These are phyloP conservation scores for Pogonomyrmex californicus DNA, from an alignment of 1,140 invertebrate genomes.

Conservation along the genomic window DNA sequence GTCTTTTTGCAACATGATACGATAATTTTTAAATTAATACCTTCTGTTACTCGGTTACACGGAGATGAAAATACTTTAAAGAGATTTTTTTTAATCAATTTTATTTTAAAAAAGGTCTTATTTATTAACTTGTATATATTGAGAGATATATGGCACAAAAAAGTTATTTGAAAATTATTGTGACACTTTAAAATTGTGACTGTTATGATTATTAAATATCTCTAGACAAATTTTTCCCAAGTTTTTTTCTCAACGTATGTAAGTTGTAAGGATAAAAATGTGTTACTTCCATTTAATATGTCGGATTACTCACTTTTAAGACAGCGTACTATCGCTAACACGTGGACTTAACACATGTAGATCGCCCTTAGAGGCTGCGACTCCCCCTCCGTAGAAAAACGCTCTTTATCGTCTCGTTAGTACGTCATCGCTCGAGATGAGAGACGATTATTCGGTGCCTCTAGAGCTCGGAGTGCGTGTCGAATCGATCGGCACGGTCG, in stretches of 20 bases:
- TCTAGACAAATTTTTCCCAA: not conserved
- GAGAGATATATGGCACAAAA: not conserved
- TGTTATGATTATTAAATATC: conserved; percentile 17
- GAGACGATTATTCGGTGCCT: conserved; percentile 70
- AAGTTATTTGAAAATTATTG: not conserved
- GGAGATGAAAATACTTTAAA: not conserved
- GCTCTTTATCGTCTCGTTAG: conserved; percentile 68
- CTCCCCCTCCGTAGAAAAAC: conserved; percentile 11
- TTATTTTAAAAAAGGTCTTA: conserved; percentile 3
- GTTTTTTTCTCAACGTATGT: not conserved
- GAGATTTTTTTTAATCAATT: not conserved
- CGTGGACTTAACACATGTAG: conserved; percentile 24
- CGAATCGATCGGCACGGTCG: conserved; percentile 69
- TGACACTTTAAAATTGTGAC: not conserved
- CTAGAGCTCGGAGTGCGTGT: conserved; percentile 61
- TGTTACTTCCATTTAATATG: not conserved
- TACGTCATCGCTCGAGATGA: conserved; percentile 61
- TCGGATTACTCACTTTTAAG: not conserved
- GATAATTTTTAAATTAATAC: conserved; percentile 14
- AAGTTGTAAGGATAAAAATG: conserved; percentile 3
- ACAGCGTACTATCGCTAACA: conserved; percentile 3
- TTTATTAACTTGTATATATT: not conserved
- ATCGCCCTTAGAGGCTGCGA: not conserved
- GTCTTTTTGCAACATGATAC: not conserved
- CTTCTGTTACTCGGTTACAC: not conserved